Evolutionary conservation across 2,888 invertebrate genomes (phyloP), one percentile per base, ranked within the genome.

Genomic region (Drosophila testacea): DNA sequence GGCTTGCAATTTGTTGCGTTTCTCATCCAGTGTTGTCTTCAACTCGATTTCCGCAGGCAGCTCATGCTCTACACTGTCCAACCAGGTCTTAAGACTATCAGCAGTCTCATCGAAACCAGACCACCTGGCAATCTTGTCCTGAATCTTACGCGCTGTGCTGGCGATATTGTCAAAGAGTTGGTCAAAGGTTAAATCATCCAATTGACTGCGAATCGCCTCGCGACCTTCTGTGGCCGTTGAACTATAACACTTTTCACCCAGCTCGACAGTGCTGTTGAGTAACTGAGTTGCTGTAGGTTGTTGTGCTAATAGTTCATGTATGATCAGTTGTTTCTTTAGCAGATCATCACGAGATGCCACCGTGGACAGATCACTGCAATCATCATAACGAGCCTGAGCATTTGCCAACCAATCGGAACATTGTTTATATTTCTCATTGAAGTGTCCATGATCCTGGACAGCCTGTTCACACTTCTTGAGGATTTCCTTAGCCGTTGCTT

Each of bases 391-490:
- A 6, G 94, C 93, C 91, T 97, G 96, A 1, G 96, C 95, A 44
- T 95, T 94, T 62, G 95, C 94, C 32, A 98, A 93, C 96, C 97
- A 97, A 81, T 96, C 95, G 0, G 95, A 94, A 83, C 97, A 97
- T 89, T 97, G 96, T 62, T 96, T 95, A 89, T 97, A 97, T 82
- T 97, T 97, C 1, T 96, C 96, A 85, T 95, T 95, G 89, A 96
- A 98, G 0, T 94, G 93, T 70, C 95, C 95, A 81, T 98, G 97
- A 89, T 97, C 97, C 59, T 94, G 94, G 0, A 97, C 95, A 6
- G 97, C 96, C 93, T 97, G 97, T 86, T 98, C 97, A 88, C 97
- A 98, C 93, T 98, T 98, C 92, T 97, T 97, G 1, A 97, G 95
- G 34, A 98, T 95, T 92, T 98, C 98, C 93, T 96, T 97, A 2